Evolutionary conservation across 2,113 vertebrate genomes (phyloP), one percentile per base, ranked within the genome.

Genomic region (Alaudala cheleensis): DNA sequence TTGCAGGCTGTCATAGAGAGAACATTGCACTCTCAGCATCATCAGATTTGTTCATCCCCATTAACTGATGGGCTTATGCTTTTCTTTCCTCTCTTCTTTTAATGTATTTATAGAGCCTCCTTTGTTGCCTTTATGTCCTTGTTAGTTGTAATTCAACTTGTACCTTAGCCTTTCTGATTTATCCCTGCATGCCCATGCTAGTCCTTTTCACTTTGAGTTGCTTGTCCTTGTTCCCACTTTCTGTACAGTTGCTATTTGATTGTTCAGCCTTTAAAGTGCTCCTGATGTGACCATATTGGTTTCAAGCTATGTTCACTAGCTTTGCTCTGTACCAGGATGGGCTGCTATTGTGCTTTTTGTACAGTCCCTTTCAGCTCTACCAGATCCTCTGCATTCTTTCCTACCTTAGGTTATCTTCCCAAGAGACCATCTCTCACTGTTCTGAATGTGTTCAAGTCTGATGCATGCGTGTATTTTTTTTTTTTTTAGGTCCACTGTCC

Each of bases 81-180:
- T 86, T 88, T 49, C 58, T 86, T 80, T 92, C 37, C 50, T 76
- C 21, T 80, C 12, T 31, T 91, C 66, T 77, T 95, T 57, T 69
- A 81, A 72, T 80, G 50, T 94, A 93, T 95, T 96, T 95, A 86
- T 95, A 93, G 85, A 88, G 39, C n/a, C 5, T 11, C 16, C 87
- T 94, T 92, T 94, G 81, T 92, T 92, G 79, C 62, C 34, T 90
- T 80, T 92, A 76, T 82, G 42, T 90, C 79, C 71, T 92, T 82
- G 74, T 94, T 96, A 86, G 82, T 83, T 90, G 79, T 77, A 94
- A 90, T 90, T 94, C 85, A 61, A 47, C 42, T 92, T 92, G 65
- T 69, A 62, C 66, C 54, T 92, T 85, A 88, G 62, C 58, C 81
- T 88, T 91, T 82, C 85, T 14, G 62, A 88, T 91, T 95, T 94